Evolutionary conservation across 2,113 vertebrate species (phyloP).

Genomic region (Sarotherodon lohbergeri): DNA sequence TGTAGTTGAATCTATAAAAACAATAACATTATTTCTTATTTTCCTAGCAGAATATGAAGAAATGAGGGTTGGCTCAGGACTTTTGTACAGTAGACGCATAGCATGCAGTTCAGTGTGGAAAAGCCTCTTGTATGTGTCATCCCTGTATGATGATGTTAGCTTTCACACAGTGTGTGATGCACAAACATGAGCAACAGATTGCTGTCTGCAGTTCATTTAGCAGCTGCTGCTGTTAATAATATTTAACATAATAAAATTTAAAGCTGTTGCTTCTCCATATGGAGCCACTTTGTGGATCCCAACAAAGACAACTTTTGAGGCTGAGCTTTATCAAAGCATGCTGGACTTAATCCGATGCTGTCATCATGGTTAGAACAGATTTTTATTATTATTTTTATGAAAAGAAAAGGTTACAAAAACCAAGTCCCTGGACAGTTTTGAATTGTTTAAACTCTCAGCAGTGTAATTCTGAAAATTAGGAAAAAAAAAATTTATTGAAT

Average conservation of each 20-base stretch:
- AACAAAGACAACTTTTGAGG: neutral
- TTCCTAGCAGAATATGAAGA: neutral
- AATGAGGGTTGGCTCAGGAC: fast-evolving
- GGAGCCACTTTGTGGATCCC: neutral
- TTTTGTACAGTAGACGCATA: neutral
- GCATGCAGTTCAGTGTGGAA: neutral
- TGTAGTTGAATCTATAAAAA: neutral
- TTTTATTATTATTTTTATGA: neutral
- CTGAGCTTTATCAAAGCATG: neutral
- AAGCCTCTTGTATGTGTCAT: neutral
- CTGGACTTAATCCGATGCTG: neutral
- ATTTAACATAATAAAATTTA: neutral
- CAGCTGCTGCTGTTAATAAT: neutral
- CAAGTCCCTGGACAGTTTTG: neutral
- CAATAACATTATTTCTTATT: neutral
- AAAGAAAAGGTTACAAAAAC: neutral
- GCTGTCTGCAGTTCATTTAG: neutral
- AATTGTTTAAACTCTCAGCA: neutral
- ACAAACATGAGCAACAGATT: neutral
- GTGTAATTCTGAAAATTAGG: neutral
- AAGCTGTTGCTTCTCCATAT: neutral
- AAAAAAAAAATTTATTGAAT: neutral
- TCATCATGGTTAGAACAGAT: neutral
- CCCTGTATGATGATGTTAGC: neutral
- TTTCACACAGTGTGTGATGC: neutral